These are phyloP conservation scores for Ammodytes marinus DNA, from an alignment of 2,113 vertebrate genomes.

Conservation along the genomic window DNA sequence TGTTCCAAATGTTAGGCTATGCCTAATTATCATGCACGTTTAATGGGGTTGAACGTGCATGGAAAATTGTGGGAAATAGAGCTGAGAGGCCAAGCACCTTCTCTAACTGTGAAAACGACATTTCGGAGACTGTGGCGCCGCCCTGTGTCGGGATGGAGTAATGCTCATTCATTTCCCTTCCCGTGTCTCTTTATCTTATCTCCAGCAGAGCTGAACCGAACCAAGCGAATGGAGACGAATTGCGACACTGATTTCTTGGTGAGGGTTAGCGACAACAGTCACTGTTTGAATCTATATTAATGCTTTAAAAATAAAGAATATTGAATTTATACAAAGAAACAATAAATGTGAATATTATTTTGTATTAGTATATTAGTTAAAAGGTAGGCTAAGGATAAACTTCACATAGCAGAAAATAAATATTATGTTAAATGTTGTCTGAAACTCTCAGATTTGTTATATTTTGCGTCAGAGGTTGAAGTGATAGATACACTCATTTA, in stretches of 20 bases:
- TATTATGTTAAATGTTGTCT: too few relatives aligned
- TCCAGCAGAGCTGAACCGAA: constrained; percentile 5
- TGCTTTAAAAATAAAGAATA: neutral
- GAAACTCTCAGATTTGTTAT: too few relatives aligned
- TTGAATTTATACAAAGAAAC: neutral
- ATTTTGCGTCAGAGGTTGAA: too few relatives aligned
- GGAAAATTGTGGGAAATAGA: neutral
- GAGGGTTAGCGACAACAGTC: constrained; percentile 52
- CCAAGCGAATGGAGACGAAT: neutral
- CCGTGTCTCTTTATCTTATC: neutral
- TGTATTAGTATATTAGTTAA: too few relatives aligned
- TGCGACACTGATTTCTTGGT: constrained; percentile 32
- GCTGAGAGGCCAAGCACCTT: neutral
- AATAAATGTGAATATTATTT: neutral
- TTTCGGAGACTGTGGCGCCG: constrained; percentile 48
- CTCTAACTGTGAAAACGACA: neutral
- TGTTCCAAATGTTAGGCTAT: neutral
- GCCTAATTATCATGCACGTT: neutral
- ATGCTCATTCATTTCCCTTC: neutral
- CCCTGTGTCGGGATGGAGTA: neutral
- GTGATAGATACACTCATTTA: neutral
- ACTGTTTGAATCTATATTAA: constrained; percentile 3
- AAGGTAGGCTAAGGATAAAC: too few relatives aligned
- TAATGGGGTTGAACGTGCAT: neutral
- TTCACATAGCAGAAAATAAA: neutral